phyloP scores from a whole-genome alignment of 92 coral and sea anemone genomes.

The Virgularia gustaviana region DNA sequence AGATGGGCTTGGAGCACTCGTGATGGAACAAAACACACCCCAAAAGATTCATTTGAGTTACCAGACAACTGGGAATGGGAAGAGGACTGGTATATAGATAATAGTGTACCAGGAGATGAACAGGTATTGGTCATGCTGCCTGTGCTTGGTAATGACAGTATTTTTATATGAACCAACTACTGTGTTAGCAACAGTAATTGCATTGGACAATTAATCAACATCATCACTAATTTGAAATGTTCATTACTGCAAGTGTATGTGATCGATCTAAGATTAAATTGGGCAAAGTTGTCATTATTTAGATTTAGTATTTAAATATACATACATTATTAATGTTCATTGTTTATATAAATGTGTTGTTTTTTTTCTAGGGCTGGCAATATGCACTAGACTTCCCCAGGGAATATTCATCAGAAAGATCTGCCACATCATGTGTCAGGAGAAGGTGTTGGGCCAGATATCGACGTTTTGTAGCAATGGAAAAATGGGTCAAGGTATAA shows the following conservation, averaged over 20 bases:
- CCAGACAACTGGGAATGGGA: slow-evolving; percentile 97
- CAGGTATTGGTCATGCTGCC: slow-evolving; percentile 49
- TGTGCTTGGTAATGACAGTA: background rate
- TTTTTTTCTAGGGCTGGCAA: slow-evolving; percentile 82
- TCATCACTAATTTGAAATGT: too few species aligned
- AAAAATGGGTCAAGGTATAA: slow-evolving; percentile 80
- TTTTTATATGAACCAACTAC: too few species aligned
- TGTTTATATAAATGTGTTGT: background rate
- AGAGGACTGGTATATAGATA: slow-evolving; percentile 82
- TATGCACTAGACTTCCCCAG: slow-evolving; percentile 97
- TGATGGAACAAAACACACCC: slow-evolving; percentile 74
- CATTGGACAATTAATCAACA: too few species aligned
- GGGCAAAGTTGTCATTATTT: background rate
- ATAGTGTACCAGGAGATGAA: slow-evolving; percentile 65
- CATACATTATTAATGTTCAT: background rate
- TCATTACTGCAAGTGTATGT: background rate
- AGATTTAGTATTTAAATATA: too few species aligned
- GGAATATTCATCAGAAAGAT: slow-evolving; percentile 58
- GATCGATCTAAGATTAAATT: too few species aligned
- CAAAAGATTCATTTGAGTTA: slow-evolving; percentile 68
- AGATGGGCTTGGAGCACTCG: slow-evolving; percentile 84
- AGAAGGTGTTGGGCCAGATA: slow-evolving; percentile 89
- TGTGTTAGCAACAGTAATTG: too few species aligned
- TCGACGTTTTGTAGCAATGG: slow-evolving; percentile 84
- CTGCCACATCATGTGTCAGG: slow-evolving; percentile 68